These are phyloP conservation scores for Cantharis lateralis DNA, from an alignment of 2,888 invertebrate species.

Conservation along the genomic window DNA sequence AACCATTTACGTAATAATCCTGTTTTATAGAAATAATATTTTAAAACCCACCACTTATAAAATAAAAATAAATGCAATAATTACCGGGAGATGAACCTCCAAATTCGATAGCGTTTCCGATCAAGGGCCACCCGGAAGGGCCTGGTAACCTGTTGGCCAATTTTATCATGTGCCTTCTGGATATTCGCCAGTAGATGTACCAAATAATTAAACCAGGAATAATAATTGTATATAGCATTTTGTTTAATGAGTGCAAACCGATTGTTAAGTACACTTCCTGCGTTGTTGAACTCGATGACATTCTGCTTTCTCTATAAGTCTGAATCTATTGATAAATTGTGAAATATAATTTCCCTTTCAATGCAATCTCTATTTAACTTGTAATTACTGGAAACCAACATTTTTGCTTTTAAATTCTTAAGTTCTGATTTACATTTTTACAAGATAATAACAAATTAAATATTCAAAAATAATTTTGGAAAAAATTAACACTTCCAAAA, in stretches of 20 bases:
- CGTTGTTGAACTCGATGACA: conserved; percentile 42
- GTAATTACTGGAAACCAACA: neutral
- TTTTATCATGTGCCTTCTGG: conserved; percentile 72
- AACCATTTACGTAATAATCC: neutral
- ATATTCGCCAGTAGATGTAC: conserved; percentile 77
- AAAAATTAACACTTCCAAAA: neutral
- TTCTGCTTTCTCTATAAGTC: conserved; percentile 28
- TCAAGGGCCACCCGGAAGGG: conserved; percentile 70
- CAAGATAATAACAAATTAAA: neutral
- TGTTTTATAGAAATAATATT: neutral
- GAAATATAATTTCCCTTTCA: conserved; percentile 7
- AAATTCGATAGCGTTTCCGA: conserved; percentile 78
- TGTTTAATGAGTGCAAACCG: conserved; percentile 59
- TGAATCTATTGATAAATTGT: conserved; percentile 5
- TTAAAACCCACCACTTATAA: too few relatives aligned
- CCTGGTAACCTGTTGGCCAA: conserved; percentile 75
- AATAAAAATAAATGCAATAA: conserved; percentile 35
- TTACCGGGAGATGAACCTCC: conserved; percentile 74
- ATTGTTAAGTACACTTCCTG: conserved; percentile 34
- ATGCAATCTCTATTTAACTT: conserved; percentile 4
- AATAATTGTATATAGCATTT: conserved; percentile 73
- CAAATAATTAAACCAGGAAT: conserved; percentile 70
- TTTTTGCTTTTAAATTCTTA: neutral
- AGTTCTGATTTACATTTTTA: neutral
- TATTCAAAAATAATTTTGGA: neutral